Percentiles rank a stretch among this genome's conserved stretches.
Conservation (phyloP, 2,888 invertebrate genomes). For the Exephanes ischioxanthus region DNA sequence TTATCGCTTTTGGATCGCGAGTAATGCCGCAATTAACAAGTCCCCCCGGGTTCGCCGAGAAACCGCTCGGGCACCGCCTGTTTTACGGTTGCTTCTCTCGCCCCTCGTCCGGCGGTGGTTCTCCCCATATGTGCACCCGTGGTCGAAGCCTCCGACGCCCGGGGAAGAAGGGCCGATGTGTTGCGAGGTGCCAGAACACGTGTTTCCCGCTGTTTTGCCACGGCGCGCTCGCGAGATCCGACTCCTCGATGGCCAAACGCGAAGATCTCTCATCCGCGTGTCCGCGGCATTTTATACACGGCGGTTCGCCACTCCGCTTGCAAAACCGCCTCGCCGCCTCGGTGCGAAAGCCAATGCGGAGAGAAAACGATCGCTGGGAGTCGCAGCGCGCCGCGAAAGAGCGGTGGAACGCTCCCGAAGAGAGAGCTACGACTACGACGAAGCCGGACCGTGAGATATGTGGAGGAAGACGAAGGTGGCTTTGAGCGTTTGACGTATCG, state of each 20-base stretch:
- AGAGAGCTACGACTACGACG: constrained; percentile 49
- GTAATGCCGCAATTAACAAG: constrained; percentile 71
- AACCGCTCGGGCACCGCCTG: no score
- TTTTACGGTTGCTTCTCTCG: no score
- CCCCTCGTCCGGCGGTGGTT: no score
- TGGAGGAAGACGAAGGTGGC: constrained; percentile 56
- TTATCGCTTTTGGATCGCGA: constrained; percentile 69
- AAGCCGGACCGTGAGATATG: constrained; percentile 52
- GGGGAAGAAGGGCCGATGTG: no score
- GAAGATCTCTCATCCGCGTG: no score
- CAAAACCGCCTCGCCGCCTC: not conserved
- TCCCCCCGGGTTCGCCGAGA: constrained; percentile 1
- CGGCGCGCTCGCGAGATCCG: constrained; percentile 37
- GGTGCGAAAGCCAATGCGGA: not conserved
- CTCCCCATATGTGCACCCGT: no score
- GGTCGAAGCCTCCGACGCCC: no score
- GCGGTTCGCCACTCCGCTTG: no score
- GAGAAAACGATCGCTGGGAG: constrained; percentile 1
- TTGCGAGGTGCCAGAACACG: constrained; percentile 77
- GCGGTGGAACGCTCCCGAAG: constrained; percentile 2
- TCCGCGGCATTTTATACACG: no score
- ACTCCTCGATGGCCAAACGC: constrained; percentile 33
- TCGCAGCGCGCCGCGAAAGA: constrained; percentile 6
- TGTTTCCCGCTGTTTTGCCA: constrained; percentile 76
- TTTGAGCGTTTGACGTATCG: constrained; percentile 67